Percentiles rank a stretch among this genome's conserved stretches.
phyloP scores from a whole-genome alignment of 2,888 invertebrate genomes.

The Diarsia dahlii region DNA sequence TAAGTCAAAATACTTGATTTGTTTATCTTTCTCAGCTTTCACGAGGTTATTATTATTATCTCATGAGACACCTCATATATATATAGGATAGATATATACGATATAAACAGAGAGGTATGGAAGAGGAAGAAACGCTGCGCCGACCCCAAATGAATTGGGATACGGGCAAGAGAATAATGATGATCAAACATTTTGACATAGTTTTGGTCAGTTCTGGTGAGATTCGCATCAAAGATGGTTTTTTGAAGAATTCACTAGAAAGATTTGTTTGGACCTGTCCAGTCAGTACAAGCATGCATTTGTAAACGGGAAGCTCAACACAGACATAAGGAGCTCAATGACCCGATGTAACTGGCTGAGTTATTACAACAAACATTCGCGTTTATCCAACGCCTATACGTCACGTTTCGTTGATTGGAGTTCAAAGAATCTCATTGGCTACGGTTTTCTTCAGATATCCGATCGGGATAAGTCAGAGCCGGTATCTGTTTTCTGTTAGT shows the following conservation, averaged over 20 bases:
- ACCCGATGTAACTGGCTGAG: conserved; percentile 15
- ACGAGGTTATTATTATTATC: too few relatives aligned
- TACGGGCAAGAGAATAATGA: too few relatives aligned
- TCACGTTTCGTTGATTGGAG: conserved; percentile 67
- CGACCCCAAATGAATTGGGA: too few relatives aligned
- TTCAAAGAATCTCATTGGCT: conserved; percentile 79
- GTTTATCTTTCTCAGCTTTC: too few relatives aligned
- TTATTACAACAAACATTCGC: conserved; percentile 52
- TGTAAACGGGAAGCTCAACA: background rate
- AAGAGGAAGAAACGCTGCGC: too few relatives aligned
- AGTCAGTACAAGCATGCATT: background rate
- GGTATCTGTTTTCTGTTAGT: conserved; percentile 79
- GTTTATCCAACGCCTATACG: conserved; percentile 47
- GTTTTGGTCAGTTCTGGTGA: background rate
- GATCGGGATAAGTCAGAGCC: conserved; percentile 72
- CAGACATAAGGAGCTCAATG: background rate
- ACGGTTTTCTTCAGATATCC: conserved; percentile 78
- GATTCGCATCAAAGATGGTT: background rate
- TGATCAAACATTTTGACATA: background rate
- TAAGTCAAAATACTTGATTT: too few relatives aligned
- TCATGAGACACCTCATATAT: too few relatives aligned
- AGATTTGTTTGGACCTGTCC: background rate
- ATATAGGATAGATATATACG: too few relatives aligned
- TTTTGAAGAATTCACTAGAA: background rate
- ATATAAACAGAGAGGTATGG: too few relatives aligned